Percentiles rank a stretch among this genome's conserved stretches.
Evolutionary conservation across 2,888 invertebrate species (phyloP).

Genomic region (Melipona beecheii): DNA sequence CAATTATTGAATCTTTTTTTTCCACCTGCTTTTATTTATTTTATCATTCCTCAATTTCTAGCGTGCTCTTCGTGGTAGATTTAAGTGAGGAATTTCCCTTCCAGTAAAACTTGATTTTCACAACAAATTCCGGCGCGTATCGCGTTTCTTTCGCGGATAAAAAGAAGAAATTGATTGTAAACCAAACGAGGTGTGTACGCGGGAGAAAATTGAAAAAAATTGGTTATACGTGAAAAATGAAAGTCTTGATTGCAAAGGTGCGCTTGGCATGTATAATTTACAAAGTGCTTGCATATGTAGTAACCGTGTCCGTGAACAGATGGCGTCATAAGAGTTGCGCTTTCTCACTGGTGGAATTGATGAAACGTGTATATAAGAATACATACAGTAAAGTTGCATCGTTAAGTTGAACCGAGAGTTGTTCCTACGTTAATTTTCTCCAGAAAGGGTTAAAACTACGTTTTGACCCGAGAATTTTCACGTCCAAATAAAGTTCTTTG

Average conservation of each 20-base stretch:
- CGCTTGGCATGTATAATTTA: no score
- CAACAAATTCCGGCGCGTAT: no score
- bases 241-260: not conserved
- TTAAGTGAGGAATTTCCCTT: constrained; percentile 3
- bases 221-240: not conserved
- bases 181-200: no score
- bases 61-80: not conserved
- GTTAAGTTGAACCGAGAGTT: constrained; percentile 69
- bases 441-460: constrained; percentile 78
- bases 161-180: not conserved
- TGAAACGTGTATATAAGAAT: constrained; percentile 23
- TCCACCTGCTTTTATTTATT: not conserved
- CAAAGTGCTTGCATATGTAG: not conserved
- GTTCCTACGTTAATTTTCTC: constrained; percentile 81
- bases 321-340: constrained; percentile 19
- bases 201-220: not conserved
- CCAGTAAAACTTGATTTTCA: not conserved
- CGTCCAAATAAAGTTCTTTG: no score
- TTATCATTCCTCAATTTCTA: not conserved
- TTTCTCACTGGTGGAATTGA: constrained; percentile 55
- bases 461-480: constrained; percentile 63
- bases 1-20: constrained; percentile 1
- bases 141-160: not conserved
- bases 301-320: constrained; percentile 6
- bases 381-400: rapidly evolving